phyloP scores from a whole-genome alignment of 2,888 invertebrate species.

The Pimpla rufipes region DNA sequence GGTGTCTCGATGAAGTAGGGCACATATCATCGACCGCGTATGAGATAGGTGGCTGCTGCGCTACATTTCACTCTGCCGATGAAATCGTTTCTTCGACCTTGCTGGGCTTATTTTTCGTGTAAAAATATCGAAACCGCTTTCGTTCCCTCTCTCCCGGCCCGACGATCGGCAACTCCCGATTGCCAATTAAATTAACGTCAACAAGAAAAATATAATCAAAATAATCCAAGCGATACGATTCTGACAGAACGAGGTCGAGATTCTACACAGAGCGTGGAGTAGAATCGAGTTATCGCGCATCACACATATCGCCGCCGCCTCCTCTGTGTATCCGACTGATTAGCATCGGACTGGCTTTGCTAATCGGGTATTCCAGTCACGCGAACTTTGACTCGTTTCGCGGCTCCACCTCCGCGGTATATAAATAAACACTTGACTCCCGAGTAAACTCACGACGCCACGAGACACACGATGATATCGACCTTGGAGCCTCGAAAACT shows the following conservation, averaged over 20 bases:
- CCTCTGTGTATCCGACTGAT: conserved; percentile 43
- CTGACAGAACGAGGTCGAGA: conserved; percentile 1
- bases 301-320: conserved; percentile 1
- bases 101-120: too few relatives aligned
- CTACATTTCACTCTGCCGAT: too few relatives aligned
- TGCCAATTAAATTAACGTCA: not conserved
- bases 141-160: not conserved
- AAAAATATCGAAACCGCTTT: not conserved
- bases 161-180: not conserved
- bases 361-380: conserved; percentile 54
- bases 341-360: conserved; percentile 39
- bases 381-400: conserved; percentile 55
- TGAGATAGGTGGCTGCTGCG: too few relatives aligned
- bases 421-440: conserved; percentile 30
- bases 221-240: not conserved
- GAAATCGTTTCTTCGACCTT: too few relatives aligned
- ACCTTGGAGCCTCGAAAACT: not conserved
- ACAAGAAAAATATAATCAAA: not conserved
- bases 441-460: not conserved
- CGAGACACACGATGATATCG: not conserved
- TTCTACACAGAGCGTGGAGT: not conserved
- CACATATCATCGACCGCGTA: too few relatives aligned
- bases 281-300: not conserved
- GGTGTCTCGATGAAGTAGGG: too few relatives aligned
- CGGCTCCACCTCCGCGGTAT: conserved; percentile 39